phyloP scores from a whole-genome alignment of 1,140 invertebrate genomes.

The Lycorma delicatula region DNA sequence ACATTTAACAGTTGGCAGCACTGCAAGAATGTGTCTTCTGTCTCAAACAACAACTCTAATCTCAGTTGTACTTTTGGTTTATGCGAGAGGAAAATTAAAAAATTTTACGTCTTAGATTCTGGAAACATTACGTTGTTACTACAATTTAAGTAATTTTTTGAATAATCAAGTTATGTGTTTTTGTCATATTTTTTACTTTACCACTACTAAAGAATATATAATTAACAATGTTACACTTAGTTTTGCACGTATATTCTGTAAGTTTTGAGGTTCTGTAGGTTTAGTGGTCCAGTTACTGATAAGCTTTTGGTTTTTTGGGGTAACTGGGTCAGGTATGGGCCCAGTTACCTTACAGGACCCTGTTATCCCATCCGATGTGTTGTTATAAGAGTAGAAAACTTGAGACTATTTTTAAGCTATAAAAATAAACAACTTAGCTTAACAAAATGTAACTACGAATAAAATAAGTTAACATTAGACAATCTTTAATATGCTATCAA shows the following conservation, averaged over 20 bases:
- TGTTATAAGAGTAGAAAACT: not conserved
- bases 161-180: not conserved
- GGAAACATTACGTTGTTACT: not conserved
- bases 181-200: not conserved
- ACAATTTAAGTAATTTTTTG: not conserved
- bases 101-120: not conserved
- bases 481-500: not conserved
- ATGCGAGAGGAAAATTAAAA: not conserved
- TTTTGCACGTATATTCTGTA: not conserved
- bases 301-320: not conserved
- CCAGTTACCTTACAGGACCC: not conserved
- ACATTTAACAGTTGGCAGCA: not conserved
- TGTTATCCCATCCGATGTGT: not conserved
- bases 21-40: not conserved
- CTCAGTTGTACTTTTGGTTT: not conserved
- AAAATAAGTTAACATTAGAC: not conserved
- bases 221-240: not conserved
- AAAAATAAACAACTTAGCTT: not conserved
- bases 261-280: not conserved
- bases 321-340: not conserved
- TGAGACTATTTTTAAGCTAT: not conserved
- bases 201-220: not conserved
- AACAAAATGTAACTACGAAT: not conserved
- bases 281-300: not conserved
- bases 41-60: not conserved